These are phyloP conservation scores for Drosophila kambysellisi DNA, from an alignment of 2,888 invertebrate genomes.

Conservation along the genomic window DNA sequence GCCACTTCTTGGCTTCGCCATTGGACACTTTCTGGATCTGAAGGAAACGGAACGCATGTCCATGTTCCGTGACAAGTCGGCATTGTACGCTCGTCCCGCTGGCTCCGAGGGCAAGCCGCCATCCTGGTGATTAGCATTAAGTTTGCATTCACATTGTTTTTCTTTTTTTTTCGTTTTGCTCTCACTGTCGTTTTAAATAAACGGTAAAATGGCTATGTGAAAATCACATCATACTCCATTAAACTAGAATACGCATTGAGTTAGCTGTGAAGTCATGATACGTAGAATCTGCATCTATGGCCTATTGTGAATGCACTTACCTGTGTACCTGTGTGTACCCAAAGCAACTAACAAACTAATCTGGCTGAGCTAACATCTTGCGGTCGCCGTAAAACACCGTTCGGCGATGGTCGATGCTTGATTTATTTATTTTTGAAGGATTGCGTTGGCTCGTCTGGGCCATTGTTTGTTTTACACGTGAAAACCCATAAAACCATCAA, in stretches of 20 bases:
- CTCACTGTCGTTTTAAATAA: slow-evolving; percentile 55
- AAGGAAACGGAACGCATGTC: slow-evolving; percentile 90
- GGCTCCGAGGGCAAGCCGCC: slow-evolving; percentile 88
- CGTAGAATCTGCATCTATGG: slow-evolving; percentile 9
- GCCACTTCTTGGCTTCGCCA: slow-evolving; percentile 87
- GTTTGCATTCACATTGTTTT: slow-evolving; percentile 14
- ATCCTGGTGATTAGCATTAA: slow-evolving; percentile 87
- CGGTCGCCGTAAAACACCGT: slow-evolving; percentile 44
- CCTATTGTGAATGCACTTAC: slow-evolving; percentile 4
- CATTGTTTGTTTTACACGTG: slow-evolving; percentile 66
- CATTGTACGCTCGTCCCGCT: slow-evolving; percentile 89
- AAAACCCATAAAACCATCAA: slow-evolving; percentile 72
- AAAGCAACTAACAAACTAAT: slow-evolving; percentile 24
- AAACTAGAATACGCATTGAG: not conserved
- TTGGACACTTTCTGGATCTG: slow-evolving; percentile 89
- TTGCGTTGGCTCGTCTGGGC: slow-evolving; percentile 46
- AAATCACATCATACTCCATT: slow-evolving; percentile 21
- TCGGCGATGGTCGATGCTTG: slow-evolving; percentile 26
- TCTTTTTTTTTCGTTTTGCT: slow-evolving; percentile 11
- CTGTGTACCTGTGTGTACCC: slow-evolving; percentile 8
- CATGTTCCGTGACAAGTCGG: slow-evolving; percentile 92
- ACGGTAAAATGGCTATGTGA: slow-evolving; percentile 58
- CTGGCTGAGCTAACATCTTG: slow-evolving; percentile 32
- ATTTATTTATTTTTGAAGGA: slow-evolving; percentile 75
- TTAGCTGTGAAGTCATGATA: not conserved